Percentiles rank a stretch among this genome's conserved stretches.
These are phyloP conservation scores for Lordiphosa stackelbergi DNA, from an alignment of 1,140 invertebrate species.

Conservation along the genomic window DNA sequence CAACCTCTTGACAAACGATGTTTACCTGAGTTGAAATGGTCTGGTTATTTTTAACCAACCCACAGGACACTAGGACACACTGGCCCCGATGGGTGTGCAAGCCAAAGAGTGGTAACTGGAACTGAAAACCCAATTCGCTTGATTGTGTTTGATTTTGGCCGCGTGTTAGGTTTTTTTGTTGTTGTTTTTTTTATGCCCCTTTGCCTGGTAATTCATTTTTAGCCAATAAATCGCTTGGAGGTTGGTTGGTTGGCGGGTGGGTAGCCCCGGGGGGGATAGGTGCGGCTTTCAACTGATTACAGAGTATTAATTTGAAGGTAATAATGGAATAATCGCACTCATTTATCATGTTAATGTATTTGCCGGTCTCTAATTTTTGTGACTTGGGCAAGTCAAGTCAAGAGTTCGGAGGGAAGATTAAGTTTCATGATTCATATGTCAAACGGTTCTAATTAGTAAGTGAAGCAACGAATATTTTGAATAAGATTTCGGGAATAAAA, in stretches of 20 bases:
- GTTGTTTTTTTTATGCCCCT: slow-evolving; percentile 35
- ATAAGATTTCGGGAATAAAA: too few relatives aligned
- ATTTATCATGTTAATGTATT: slow-evolving; percentile 68
- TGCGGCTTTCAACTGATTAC: slow-evolving; percentile 57
- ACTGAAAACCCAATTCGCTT: slow-evolving; percentile 64
- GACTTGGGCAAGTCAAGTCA: slow-evolving; percentile 7
- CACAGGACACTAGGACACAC: slow-evolving; percentile 24
- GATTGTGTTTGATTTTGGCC: slow-evolving; percentile 69
- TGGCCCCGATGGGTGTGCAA: slow-evolving; percentile 40
- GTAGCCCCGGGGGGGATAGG: slow-evolving; percentile 28
- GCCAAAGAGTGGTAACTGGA: slow-evolving; percentile 36
- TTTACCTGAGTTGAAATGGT: slow-evolving; percentile 59
- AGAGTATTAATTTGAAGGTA: slow-evolving; percentile 64
- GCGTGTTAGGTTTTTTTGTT: slow-evolving; percentile 3
- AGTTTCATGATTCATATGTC: slow-evolving; percentile 17
- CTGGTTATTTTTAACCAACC: slow-evolving; percentile 69
- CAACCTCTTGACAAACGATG: slow-evolving; percentile 67
- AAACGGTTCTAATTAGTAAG: slow-evolving; percentile 19
- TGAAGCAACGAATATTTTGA: too few relatives aligned
- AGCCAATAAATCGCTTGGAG: slow-evolving; percentile 59
- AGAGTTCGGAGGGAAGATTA: slow-evolving; percentile 9
- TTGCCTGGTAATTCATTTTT: slow-evolving; percentile 58
- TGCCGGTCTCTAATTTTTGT: slow-evolving; percentile 2
- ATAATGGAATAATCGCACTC: slow-evolving; percentile 65
- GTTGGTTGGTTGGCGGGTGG: slow-evolving; percentile 8